phyloP scores from a whole-genome alignment of 1,140 invertebrate species.

The Drusus annulatus region DNA sequence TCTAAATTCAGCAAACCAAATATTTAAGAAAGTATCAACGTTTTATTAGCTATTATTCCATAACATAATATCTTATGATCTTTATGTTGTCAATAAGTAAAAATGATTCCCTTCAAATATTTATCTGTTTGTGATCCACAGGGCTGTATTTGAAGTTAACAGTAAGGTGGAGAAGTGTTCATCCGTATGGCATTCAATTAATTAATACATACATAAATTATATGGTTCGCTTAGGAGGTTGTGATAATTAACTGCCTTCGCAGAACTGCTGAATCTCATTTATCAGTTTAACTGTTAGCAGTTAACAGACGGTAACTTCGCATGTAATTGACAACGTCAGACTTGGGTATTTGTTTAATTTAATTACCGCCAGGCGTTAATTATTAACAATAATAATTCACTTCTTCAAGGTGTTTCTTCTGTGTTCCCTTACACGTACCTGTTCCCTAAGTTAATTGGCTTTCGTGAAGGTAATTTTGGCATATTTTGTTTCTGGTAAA shows the following conservation, averaged over 20 bases:
- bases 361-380: not conserved
- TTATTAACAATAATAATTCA: constrained; percentile 11
- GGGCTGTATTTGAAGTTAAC: constrained; percentile 8
- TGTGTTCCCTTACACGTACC: too few relatives aligned
- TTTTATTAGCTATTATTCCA: too few relatives aligned
- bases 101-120: too few relatives aligned
- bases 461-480: too few relatives aligned
- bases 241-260: constrained; percentile 33
- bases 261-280: constrained; percentile 18
- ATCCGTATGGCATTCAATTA: constrained; percentile 37
- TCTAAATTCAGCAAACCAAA: too few relatives aligned
- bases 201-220: constrained; percentile 41
- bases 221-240: constrained; percentile 11
- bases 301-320: constrained; percentile 3
- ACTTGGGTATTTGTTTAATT: constrained; percentile 15
- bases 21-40: too few relatives aligned
- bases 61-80: too few relatives aligned
- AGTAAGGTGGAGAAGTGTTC: constrained; percentile 28
- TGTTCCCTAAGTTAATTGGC: too few relatives aligned
- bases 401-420: not conserved
- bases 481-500: too few relatives aligned
- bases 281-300: constrained; percentile 11
- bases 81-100: too few relatives aligned
- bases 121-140: too few relatives aligned
- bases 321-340: constrained; percentile 21